Evolutionary conservation across 2,797 vertebrate species (phyloP), one percentile per base, ranked within the genome.

Genomic region (Trichosurus vulpecula): DNA sequence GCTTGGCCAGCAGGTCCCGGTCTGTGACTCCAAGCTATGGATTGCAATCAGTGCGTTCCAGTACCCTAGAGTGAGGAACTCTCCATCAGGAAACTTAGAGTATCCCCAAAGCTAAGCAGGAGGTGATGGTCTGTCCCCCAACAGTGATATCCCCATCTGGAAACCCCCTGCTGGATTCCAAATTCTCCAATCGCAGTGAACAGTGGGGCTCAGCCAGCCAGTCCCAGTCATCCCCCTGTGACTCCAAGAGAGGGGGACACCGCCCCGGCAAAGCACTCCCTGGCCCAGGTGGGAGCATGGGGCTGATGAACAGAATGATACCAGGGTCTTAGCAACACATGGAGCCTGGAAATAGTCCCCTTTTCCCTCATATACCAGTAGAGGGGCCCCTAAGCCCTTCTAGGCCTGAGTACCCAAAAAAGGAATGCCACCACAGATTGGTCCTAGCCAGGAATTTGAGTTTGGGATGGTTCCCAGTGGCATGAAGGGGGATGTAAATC

Each of bases 21-120:
- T 99, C 99, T 55, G 98, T 98, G 98, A 98, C 98, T 96, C 98
- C 98, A 97, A 98, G 98, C 99, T 99, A 99, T 99, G 99, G 99
- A 99, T 99, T 99, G 98, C 99, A 99, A 99, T 99, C 99, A 99
- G 99, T 99, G 99, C 99, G 99, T 99, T 99, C 99, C 99, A 99
- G 99, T 98, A 99, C 98, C 98, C 99, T 99, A 99, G 99, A 99
- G 99, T 99, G 99, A 99, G 99, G 99, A 99, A 99, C 99, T 99
- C 99, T 99, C 99, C 99, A 35, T 99, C 99, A 99, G 99, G 99
- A 99, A 99, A 99, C 99, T 99, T 99, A 99, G 99, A 99, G 99
- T 98, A 99, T 99, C 99, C 99, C 99, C 98, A 99, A 99, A 99
- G 99, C 99, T 98, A 99, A 99, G 99, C 99, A 99, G 99, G 99